Conservation (phyloP, 2,888 invertebrate genomes). For the Tipula lateralis region DNA sequence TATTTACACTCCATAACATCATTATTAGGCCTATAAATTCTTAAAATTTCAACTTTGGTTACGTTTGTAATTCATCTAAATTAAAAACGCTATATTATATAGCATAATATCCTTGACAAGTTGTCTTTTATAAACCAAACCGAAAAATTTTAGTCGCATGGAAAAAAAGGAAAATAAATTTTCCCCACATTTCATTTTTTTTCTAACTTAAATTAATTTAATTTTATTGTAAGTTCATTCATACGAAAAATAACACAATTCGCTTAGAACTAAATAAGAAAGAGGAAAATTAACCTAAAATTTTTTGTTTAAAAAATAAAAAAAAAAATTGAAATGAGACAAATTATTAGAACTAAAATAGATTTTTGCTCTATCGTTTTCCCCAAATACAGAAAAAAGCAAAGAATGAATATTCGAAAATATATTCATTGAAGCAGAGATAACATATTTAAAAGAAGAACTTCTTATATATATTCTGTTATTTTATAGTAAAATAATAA, state of each 20-base stretch:
- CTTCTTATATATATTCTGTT: background rate
- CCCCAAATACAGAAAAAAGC: background rate
- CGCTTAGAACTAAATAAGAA: background rate
- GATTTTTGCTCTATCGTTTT: slow-evolving; percentile 24
- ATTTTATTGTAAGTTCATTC: background rate
- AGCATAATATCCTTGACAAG: slow-evolving; percentile 1
- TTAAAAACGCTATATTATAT: background rate
- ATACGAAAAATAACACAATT: slow-evolving; percentile 11
- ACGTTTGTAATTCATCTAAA: slow-evolving; percentile 19
- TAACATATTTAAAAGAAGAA: slow-evolving; percentile 20
- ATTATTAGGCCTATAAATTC: background rate
- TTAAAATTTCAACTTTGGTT: background rate
- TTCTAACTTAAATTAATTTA: slow-evolving; percentile 24
- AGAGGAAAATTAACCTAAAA: slow-evolving; percentile 11
- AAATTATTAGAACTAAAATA: slow-evolving; percentile 19
- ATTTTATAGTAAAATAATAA: slow-evolving; percentile 29
- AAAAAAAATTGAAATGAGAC: background rate
- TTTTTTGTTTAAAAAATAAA: background rate
- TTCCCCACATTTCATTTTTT: background rate
- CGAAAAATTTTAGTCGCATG: background rate
- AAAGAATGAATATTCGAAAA: background rate
- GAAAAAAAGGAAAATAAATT: background rate
- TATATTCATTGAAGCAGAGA: slow-evolving; percentile 28
- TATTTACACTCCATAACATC: too few species aligned
- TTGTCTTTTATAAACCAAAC: background rate